phyloP scores from a whole-genome alignment of 2,113 vertebrate species.

The Chaetodon auriga region DNA sequence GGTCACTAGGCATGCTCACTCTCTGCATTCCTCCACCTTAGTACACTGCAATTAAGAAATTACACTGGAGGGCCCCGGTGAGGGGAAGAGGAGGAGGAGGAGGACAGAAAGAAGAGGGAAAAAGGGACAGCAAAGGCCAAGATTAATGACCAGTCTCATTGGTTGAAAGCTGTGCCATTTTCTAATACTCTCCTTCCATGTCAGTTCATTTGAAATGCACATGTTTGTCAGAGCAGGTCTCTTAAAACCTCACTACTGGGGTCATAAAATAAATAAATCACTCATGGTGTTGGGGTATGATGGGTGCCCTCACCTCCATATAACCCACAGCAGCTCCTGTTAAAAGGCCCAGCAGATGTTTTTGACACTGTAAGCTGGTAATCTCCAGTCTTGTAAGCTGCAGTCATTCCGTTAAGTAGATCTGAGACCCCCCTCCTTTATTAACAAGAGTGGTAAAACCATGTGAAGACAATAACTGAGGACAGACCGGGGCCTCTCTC shows the following conservation, averaged over 20 bases:
- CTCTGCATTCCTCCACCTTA: slow-evolving; percentile 85
- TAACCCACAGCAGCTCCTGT: slow-evolving; percentile 91
- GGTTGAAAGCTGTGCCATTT: slow-evolving; percentile 80
- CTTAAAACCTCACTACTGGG: slow-evolving; percentile 84
- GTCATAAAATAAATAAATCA: slow-evolving; percentile 84
- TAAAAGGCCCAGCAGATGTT: slow-evolving; percentile 95
- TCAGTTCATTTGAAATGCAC: slow-evolving; percentile 83
- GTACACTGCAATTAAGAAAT: slow-evolving; percentile 87
- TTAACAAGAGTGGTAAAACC: slow-evolving; percentile 97
- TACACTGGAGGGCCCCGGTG: slow-evolving; percentile 81
- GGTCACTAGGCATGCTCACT: slow-evolving; percentile 85
- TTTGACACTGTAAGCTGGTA: slow-evolving; percentile 95
- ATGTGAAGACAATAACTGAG: slow-evolving; percentile 95
- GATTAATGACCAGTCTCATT: slow-evolving; percentile 81
- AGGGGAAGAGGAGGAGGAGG: slow-evolving; percentile 62
- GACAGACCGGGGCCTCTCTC: slow-evolving; percentile 83
- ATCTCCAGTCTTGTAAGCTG: slow-evolving; percentile 92
- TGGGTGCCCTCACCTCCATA: slow-evolving; percentile 88
- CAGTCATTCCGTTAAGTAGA: slow-evolving; percentile 96
- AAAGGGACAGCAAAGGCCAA: slow-evolving; percentile 70
- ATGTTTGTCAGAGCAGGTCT: slow-evolving; percentile 82
- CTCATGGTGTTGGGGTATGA: slow-evolving; percentile 63
- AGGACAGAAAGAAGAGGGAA: slow-evolving; percentile 53
- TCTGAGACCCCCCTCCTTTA: slow-evolving; percentile 88
- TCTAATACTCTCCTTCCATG: slow-evolving; percentile 74